Conservation (phyloP, 2,113 vertebrate genomes). For the Tupaia tana region DNA sequence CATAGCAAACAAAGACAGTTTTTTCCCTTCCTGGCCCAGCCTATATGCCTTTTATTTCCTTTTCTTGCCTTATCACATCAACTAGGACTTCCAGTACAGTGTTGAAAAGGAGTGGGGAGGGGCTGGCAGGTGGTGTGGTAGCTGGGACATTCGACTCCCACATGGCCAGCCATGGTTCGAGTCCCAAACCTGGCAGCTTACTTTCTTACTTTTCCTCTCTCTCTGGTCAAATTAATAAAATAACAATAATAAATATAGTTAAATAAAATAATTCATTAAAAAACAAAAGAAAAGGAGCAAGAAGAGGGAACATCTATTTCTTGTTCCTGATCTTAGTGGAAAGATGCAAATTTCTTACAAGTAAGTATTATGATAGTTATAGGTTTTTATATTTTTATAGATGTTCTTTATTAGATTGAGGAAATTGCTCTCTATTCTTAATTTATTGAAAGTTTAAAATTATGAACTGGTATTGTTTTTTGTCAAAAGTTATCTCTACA, state of each 20-base stretch:
- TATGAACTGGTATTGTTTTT: background rate
- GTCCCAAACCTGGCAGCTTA: no score
- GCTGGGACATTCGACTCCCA: no score
- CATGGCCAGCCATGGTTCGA: no score
- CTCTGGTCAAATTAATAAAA: no score
- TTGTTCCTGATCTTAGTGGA: background rate
- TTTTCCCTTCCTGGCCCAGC: background rate
- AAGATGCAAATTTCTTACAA: background rate
- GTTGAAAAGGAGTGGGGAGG: background rate
- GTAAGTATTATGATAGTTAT: background rate
- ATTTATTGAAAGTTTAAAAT: background rate
- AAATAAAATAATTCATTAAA: no score
- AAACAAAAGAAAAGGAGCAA: background rate
- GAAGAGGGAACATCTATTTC: background rate
- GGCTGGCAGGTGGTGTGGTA: no score
- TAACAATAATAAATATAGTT: no score
- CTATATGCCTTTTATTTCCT: background rate
- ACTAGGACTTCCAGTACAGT: background rate
- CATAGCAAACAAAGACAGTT: background rate
- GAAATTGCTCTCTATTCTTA: background rate
- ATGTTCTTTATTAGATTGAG: background rate
- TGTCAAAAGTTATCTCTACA: background rate
- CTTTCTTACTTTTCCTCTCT: no score
- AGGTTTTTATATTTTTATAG: background rate
- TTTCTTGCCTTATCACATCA: background rate